These are phyloP conservation scores for Kryptolebias ocellatus DNA, from an alignment of 2,797 vertebrate species.

Conservation along the genomic window DNA sequence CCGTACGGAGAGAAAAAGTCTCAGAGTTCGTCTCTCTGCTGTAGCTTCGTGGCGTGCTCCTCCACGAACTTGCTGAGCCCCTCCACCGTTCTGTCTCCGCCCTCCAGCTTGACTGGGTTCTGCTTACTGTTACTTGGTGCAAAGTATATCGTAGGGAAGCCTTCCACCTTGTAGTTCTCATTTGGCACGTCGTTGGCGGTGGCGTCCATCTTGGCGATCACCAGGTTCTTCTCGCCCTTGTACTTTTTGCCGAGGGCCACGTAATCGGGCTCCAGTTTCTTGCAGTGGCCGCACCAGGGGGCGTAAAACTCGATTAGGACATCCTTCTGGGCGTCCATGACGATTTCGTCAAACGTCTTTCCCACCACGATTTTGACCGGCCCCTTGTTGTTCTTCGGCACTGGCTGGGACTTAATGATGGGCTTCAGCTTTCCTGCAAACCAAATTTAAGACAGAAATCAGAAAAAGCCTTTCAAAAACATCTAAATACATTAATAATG, in stretches of 20 bases:
- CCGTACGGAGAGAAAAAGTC: slow-evolving; percentile 8
- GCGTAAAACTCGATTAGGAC: slow-evolving; percentile 97
- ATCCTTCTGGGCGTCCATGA: slow-evolving; percentile 92
- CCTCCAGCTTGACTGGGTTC: slow-evolving; percentile 90
- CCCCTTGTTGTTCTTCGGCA: slow-evolving; percentile 96
- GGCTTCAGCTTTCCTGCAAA: slow-evolving; percentile 91
- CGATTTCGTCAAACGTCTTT: slow-evolving; percentile 92
- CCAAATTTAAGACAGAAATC: neutral
- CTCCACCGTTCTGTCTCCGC: slow-evolving; percentile 89
- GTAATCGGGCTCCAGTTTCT: slow-evolving; percentile 92
- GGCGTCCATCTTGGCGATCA: slow-evolving; percentile 98
- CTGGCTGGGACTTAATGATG: slow-evolving; percentile 92
- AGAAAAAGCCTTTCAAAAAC: too few species aligned
- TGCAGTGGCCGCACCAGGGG: slow-evolving; percentile 98
- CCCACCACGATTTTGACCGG: slow-evolving; percentile 95
- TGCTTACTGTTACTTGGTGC: slow-evolving; percentile 89
- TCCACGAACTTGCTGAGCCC: slow-evolving; percentile 93
- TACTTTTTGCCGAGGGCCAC: slow-evolving; percentile 91
- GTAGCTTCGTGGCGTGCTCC: slow-evolving; percentile 87
- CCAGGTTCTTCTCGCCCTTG: slow-evolving; percentile 88
- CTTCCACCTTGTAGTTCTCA: slow-evolving; percentile 90
- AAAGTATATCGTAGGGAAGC: slow-evolving; percentile 98
- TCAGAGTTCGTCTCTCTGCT: slow-evolving; percentile 91
- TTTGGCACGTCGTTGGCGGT: slow-evolving; percentile 90
- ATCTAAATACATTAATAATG: neutral